phyloP scores from a whole-genome alignment of 92 coral and sea anemone genomes.

The Isaurus tuberculatus region DNA sequence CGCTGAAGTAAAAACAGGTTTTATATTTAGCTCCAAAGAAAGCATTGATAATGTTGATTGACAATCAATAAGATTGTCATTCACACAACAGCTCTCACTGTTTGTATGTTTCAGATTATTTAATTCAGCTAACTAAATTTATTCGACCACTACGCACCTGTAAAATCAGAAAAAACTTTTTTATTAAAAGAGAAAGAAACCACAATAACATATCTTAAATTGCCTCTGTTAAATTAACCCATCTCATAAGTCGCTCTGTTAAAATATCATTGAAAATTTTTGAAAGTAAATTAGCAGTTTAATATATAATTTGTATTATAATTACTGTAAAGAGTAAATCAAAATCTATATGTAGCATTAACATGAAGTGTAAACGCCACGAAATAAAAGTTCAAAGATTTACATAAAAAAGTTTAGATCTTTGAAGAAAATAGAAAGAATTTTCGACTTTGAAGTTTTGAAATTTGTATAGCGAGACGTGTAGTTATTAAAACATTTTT shows the following conservation, averaged over 20 bases:
- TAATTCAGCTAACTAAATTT: slow-evolving; percentile 30
- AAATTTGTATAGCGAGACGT: neutral
- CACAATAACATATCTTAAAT: neutral
- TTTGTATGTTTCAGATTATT: slow-evolving; percentile 47
- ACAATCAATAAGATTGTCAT: slow-evolving; percentile 56
- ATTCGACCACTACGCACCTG: slow-evolving; percentile 5
- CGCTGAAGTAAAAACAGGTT: slow-evolving; percentile 57
- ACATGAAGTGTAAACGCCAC: no score
- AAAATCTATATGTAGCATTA: no score
- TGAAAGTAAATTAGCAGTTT: neutral
- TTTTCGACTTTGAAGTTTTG: neutral
- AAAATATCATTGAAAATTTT: neutral
- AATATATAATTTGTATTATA: no score
- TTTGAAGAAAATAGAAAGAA: neutral
- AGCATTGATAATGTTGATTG: slow-evolving; percentile 77
- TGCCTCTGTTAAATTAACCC: neutral
- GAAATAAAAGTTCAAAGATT: no score
- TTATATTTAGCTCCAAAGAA: slow-evolving; percentile 62
- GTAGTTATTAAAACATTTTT: neutral
- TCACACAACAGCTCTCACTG: slow-evolving; percentile 13
- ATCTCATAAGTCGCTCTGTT: neutral
- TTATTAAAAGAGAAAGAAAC: neutral
- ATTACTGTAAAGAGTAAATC: no score
- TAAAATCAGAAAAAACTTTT: neutral
- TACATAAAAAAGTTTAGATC: neutral